These are phyloP conservation scores for Argyrosomus japonicus DNA, from an alignment of 2,113 vertebrate species.

Conservation along the genomic window DNA sequence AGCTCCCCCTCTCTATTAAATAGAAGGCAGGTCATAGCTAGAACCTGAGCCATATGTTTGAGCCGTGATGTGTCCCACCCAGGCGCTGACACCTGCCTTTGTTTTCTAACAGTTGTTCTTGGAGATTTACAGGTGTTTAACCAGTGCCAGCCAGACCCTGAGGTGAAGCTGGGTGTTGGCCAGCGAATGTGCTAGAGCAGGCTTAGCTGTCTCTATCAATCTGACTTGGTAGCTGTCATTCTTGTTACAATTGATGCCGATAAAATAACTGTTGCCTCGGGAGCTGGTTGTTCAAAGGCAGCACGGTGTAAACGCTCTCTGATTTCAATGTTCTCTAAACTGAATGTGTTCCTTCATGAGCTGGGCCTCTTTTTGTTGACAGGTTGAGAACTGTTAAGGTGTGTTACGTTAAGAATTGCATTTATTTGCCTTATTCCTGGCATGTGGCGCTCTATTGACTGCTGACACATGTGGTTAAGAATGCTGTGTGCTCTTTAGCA, in stretches of 20 bases:
- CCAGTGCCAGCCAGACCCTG: conserved; percentile 42
- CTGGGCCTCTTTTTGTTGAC: conserved; percentile 29
- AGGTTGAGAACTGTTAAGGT: conserved; percentile 19
- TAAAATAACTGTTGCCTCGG: conserved; percentile 37
- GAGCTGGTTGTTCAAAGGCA: conserved; percentile 39
- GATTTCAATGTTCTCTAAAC: conserved; percentile 10
- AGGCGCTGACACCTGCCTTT: conserved; percentile 56
- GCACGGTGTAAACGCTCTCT: conserved; percentile 1
- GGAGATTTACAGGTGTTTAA: conserved; percentile 65
- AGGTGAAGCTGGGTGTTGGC: conserved; percentile 58
- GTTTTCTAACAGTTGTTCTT: conserved; percentile 57
- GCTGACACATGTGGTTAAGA: conserved; percentile 33
- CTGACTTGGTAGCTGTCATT: conserved; percentile 49
- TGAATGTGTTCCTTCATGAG: conserved; percentile 9
- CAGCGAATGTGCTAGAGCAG: conserved; percentile 49
- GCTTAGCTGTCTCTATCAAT: conserved; percentile 40
- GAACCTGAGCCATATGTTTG: conserved; percentile 35
- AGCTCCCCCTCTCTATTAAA: background rate
- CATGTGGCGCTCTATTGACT: background rate
- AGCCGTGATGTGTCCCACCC: conserved; percentile 41
- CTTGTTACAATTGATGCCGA: conserved; percentile 23
- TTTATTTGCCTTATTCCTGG: background rate
- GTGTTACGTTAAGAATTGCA: conserved; percentile 10
- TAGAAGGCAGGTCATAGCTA: conserved; percentile 27
- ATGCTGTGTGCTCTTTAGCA: background rate